Percentiles rank a stretch among this genome's conserved stretches.
phyloP scores from a whole-genome alignment of 2,888 invertebrate genomes.

The Drosophila parthenogenetica region DNA sequence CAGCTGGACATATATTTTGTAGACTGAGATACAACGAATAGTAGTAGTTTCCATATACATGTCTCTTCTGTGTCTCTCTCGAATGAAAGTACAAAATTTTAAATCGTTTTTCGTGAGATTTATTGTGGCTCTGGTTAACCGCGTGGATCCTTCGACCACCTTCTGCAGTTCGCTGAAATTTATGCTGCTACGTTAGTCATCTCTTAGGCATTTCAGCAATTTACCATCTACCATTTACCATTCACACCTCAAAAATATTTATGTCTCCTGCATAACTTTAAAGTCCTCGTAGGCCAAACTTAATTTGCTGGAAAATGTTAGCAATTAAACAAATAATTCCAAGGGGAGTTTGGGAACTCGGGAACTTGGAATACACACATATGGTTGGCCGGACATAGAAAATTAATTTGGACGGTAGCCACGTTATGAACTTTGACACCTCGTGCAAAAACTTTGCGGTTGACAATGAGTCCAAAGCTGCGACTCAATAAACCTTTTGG shows the following conservation, averaged over 20 bases:
- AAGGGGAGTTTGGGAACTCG: background rate
- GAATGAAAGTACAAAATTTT: constrained; percentile 70
- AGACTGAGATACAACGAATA: constrained; percentile 5
- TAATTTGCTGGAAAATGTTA: constrained; percentile 84
- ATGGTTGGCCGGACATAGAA: constrained; percentile 71
- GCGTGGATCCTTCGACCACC: constrained; percentile 19
- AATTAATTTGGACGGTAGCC: constrained; percentile 70
- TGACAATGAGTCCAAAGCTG: constrained; percentile 74
- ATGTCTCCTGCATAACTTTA: constrained; percentile 51
- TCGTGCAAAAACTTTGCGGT: constrained; percentile 84
- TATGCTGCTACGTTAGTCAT: constrained; percentile 75
- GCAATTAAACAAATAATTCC: constrained; percentile 76
- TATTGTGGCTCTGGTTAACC: constrained; percentile 85
- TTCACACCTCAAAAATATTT: constrained; percentile 65
- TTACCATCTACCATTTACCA: constrained; percentile 49
- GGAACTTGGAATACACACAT: constrained; percentile 35
- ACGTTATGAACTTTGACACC: constrained; percentile 83
- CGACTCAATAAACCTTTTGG: constrained; percentile 29
- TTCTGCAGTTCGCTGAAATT: constrained; percentile 44
- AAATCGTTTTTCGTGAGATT: constrained; percentile 84
- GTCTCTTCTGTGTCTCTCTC: constrained; percentile 24
- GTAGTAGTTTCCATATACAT: constrained; percentile 3
- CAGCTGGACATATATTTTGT: constrained; percentile 31
- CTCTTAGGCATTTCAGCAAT: constrained; percentile 59
- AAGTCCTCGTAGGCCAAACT: constrained; percentile 67